Percentiles rank a stretch among this genome's conserved stretches.
These are phyloP conservation scores for Clavelina lepadiformis DNA, from an alignment of 23 tunicate species.

Conservation along the genomic window DNA sequence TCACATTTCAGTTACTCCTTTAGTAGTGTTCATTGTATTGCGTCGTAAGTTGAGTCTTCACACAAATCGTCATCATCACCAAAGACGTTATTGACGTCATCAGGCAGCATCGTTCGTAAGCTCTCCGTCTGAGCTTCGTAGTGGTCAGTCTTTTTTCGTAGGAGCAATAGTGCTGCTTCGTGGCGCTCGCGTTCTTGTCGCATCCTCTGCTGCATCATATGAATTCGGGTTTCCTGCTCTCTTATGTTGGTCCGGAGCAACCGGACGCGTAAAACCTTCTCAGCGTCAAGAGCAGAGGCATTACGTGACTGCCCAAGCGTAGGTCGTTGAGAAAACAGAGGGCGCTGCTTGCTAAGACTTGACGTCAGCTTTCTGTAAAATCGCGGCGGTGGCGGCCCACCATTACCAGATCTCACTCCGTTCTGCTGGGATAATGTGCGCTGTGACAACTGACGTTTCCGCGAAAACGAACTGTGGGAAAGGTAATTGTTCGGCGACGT, in stretches of 20 bases:
- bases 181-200: slow-evolving; percentile 33
- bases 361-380: too few relatives aligned
- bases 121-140: slow-evolving; percentile 21
- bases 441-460: too few relatives aligned
- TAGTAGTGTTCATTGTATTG: too few relatives aligned
- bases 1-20: too few relatives aligned
- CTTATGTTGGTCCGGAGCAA: slow-evolving; percentile 26
- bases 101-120: background rate
- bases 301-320: too few relatives aligned
- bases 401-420: too few relatives aligned
- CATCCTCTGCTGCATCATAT: slow-evolving; percentile 32
- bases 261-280: slow-evolving; percentile 25
- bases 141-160: slow-evolving; percentile 22
- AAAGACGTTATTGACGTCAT: background rate
- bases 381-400: too few relatives aligned
- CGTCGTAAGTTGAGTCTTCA: slow-evolving; percentile 17
- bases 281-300: slow-evolving; percentile 5
- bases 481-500: too few relatives aligned
- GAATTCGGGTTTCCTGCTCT: slow-evolving; percentile 29
- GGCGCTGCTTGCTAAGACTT: too few relatives aligned
- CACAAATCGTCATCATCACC: slow-evolving; percentile 12
- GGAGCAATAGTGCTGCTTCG: slow-evolving; percentile 30
- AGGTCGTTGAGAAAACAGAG: too few relatives aligned
- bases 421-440: too few relatives aligned
- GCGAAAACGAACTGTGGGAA: too few relatives aligned